Base-by-base conservation (phyloP, 2,113 vertebrate species). In the Vidua chalybeata region DNA sequence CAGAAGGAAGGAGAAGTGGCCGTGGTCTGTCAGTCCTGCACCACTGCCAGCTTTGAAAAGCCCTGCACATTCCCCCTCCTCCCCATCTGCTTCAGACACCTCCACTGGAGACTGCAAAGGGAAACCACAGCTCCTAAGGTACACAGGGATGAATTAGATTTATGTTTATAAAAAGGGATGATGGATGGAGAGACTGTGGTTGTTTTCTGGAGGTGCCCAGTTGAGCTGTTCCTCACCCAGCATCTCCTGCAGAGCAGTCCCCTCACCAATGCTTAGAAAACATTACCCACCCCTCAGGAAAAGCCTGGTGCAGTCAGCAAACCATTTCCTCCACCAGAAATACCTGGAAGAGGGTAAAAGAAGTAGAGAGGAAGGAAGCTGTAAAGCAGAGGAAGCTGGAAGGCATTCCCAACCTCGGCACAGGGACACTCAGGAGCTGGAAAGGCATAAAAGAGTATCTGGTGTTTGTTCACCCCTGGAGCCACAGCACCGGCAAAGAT, bases 341-440 rank as follows among this genome's bases (percentile, higher is more conserved):
- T 85, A 90, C 54, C 92, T 94, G 90, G 85, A 90, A 88, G 74
- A 83, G 82, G 41, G 82, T n/a, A 73, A 68, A 72, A 92, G 71
- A 22, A 73, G 78, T 0, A 0, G 28, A 31, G 62, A 83, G 96
- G 96, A 95, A 97, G 95, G 96, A 95, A 93, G 71, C 71, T 45
- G 15, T 90, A 85, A 96, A 93, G 71, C 82, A 76, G 82, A 79
- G 96, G 95, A 97, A 97, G 94, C 78, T 59, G 23, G 37, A 19
- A 80, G 74, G 23, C 55, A 0, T 66, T 87, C 58, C 79, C 48
- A 80, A 4, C 67, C 81, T 62, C 1, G 0, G n/a, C 37, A 35
- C 0, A 0, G 93, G 0, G 5, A 63, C 24, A 0, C 51, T 88
- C 19, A 1, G 86, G 76, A 88, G 73, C 59, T 82, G 91, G 91